Percentiles rank a stretch among this genome's conserved stretches.
These are phyloP conservation scores for Sphenopsis melanotis DNA, from an alignment of 2,797 vertebrate species.

Conservation along the genomic window DNA sequence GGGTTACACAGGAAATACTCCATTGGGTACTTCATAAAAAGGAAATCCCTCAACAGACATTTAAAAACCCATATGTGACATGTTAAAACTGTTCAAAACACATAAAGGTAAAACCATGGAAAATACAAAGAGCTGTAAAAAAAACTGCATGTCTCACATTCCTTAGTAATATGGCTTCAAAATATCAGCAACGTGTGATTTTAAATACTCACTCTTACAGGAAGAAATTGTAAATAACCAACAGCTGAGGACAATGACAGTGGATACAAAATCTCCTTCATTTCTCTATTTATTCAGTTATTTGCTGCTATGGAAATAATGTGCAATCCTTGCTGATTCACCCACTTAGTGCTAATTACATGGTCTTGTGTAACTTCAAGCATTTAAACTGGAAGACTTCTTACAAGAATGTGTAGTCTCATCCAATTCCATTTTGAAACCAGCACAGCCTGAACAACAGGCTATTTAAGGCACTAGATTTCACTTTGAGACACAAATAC, in stretches of 20 bases:
- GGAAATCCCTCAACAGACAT: neutral
- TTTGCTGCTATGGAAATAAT: neutral
- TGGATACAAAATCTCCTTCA: neutral
- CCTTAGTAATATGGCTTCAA: neutral
- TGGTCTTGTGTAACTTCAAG: neutral
- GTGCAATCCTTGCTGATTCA: neutral
- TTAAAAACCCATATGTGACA: neutral
- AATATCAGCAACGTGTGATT: neutral
- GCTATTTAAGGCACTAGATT: neutral
- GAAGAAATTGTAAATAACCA: neutral
- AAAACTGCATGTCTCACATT: neutral
- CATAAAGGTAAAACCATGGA: neutral
- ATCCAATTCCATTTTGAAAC: neutral
- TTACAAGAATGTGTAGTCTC: neutral
- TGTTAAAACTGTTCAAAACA: neutral
- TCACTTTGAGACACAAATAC: neutral
- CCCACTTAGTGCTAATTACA: neutral
- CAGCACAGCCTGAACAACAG: neutral
- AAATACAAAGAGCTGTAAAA: neutral
- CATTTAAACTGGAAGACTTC: neutral
- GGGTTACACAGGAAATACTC: neutral
- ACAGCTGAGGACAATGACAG: neutral
- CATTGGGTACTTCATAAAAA: neutral
- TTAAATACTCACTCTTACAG: neutral
- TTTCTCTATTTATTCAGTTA: neutral